Evolutionary conservation across 1,140 invertebrate genomes (phyloP).

Genomic region (Teleogryllus occipitalis): DNA sequence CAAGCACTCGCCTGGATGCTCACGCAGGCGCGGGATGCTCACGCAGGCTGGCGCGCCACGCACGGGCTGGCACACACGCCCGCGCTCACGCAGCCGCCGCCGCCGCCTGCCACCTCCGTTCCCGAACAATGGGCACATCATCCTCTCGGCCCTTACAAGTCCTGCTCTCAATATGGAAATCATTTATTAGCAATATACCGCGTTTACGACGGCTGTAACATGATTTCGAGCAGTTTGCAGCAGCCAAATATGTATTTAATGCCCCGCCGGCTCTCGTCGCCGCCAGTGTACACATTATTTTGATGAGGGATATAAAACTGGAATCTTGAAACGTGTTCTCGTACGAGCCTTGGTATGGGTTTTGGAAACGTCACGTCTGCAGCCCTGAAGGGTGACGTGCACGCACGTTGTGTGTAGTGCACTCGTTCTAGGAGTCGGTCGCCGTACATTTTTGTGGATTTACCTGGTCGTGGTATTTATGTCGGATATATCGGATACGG

Average conservation of each 20-base stretch:
- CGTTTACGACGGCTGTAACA: neutral
- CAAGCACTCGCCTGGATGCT: too few species aligned
- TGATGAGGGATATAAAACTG: neutral
- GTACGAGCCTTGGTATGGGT: neutral
- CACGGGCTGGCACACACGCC: neutral
- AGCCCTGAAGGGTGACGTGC: neutral
- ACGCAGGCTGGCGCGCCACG: too few species aligned
- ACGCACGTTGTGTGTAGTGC: too few species aligned
- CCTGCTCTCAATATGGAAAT: slow-evolving; percentile 4
- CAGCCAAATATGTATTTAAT: neutral
- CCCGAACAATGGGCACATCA: neutral
- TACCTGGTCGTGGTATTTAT: too few species aligned
- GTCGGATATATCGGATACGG: too few species aligned
- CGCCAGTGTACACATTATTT: neutral
- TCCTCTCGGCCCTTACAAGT: neutral
- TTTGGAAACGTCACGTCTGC: neutral
- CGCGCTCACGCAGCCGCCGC: too few species aligned
- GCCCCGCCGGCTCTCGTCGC: too few species aligned
- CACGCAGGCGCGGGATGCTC: too few species aligned
- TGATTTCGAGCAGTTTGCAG: neutral
- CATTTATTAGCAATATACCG: neutral
- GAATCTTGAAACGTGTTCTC: neutral
- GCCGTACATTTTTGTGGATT: too few species aligned
- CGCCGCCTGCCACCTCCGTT: neutral
- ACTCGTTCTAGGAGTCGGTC: too few species aligned